Conservation (phyloP, 2,113 vertebrate genomes). For the Aythya baeri region DNA sequence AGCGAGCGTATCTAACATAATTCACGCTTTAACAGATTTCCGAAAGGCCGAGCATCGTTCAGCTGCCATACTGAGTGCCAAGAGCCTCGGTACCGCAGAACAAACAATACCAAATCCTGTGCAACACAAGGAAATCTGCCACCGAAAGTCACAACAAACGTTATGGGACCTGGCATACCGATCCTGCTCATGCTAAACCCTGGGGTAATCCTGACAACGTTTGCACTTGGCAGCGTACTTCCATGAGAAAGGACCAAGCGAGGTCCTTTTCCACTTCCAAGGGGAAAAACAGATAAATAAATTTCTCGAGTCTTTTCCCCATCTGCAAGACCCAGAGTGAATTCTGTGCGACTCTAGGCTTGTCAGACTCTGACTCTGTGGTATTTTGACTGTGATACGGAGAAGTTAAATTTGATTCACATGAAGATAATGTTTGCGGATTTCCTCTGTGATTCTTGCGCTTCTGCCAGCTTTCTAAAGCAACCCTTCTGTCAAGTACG, state of each 20-base stretch:
- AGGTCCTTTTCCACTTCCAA: neutral
- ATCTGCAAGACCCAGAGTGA: fast-evolving
- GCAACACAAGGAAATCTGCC: neutral
- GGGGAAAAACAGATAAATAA: neutral
- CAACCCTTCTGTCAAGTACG: neutral
- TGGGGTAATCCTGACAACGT: neutral
- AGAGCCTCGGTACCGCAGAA: neutral
- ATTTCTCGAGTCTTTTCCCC: neutral
- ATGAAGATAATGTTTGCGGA: neutral
- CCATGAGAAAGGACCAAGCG: neutral
- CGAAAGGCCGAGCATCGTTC: neutral
- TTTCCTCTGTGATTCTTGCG: neutral
- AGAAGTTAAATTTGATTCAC: neutral
- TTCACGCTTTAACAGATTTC: neutral
- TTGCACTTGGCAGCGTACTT: neutral
- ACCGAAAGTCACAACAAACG: neutral
- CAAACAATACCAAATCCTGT: neutral
- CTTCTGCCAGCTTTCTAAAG: neutral
- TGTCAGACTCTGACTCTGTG: neutral
- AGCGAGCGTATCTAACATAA: neutral
- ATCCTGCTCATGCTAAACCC: neutral
- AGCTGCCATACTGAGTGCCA: neutral
- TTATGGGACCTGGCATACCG: neutral
- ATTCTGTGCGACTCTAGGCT: neutral
- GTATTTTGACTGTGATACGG: neutral